Base-by-base conservation (phyloP, 2,113 vertebrate species). In the Xiphorhynchus elegans region DNA sequence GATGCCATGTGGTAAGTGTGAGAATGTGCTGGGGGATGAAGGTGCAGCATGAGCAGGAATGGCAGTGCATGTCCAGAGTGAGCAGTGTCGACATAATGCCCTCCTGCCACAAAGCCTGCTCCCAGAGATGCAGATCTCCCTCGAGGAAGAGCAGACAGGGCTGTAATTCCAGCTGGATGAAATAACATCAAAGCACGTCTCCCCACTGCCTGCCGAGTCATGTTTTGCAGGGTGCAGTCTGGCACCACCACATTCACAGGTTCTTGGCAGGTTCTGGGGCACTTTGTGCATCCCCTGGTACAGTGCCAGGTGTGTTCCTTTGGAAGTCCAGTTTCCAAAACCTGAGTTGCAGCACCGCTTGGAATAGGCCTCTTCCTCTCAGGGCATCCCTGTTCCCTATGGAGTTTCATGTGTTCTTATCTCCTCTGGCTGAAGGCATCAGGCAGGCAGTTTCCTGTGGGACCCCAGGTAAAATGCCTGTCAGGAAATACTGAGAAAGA, bases 51-150 rank as follows among this genome's bases (percentile, higher is more conserved):
- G 67, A 83, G 37, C 4, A 1, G 44, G 35, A n/a, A 40, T 66
- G 49, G 42, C 70, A 58, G 47, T 21, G 29, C 40, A 6, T 5
- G 21, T 10, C 79, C 28, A 50, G 47, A 39, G 33, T 1, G 26
- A 73, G 47, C 42, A 90, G 23, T 3, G 3, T 28, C 1, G 0
- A 2, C 0, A 1, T 3, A 10, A 64, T 72, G 35, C 50, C 46
- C 23, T 81, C 76, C 53, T 37, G 72, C 80, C 20, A 5, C 9
- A 10, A 60, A 92, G 25, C 39, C 50, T 69, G 23, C 24, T 84
- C 46, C 79, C 46, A 62, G 59, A 3, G 3, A 68, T 52, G 68
- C 21, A 31, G 35, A 81, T 75, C 26, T 69, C 42, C 28, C 35
- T 35, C 40, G 35, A 12, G 60, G 44, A 67, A 50, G 47, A 77